Base-by-base conservation (phyloP, 2,797 vertebrate species). In the Danio kyathit region DNA sequence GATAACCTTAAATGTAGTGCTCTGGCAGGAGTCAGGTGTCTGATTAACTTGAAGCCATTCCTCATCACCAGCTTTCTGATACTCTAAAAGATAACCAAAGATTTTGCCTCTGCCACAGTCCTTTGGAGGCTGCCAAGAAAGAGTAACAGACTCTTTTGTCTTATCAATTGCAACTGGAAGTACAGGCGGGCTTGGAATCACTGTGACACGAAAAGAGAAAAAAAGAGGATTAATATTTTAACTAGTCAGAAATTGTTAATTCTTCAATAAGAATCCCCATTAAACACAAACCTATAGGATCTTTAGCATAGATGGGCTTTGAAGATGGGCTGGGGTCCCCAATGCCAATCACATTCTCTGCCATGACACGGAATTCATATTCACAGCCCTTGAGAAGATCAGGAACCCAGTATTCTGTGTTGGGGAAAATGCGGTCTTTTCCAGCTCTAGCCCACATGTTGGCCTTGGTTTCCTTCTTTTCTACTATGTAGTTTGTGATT, bases 341-440 rank as follows among this genome's bases (percentile, higher is more conserved):
- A 66, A 96, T 84, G 14, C 98, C 98, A 86, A 99, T 93, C 90
- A 95, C 95, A 65, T 99, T 99, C 92, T 98, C 96, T 89, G 98
- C 98, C 79, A 96, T 96, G 87, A 99, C 98, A 86, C 98, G 93
- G 93, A 99, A 99, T 91, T 99, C 98, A 82, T 99, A 99, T 85
- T 99, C 95, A 80, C 98, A 99, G 54, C 98, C 97, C 89, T 96
- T 89, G 69, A 99, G 95, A 82, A 99, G 96, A 82, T 99, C 97
- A 2, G 93, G 95, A 75, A 99, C 97, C 87, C 93, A 96, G 89
- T 95, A 99, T 85, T 99, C 96, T 77, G 96, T 95, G 85, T 95
- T 93, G 0, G 94, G 93, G 71, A 91, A 92, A 90, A 99, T 98
- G 0, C 92, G 94, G 9, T 98, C 97, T 75, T 89, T 96, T 87